Base-by-base conservation (phyloP, 2,888 invertebrate genomes). In the Plusia festucae region DNA sequence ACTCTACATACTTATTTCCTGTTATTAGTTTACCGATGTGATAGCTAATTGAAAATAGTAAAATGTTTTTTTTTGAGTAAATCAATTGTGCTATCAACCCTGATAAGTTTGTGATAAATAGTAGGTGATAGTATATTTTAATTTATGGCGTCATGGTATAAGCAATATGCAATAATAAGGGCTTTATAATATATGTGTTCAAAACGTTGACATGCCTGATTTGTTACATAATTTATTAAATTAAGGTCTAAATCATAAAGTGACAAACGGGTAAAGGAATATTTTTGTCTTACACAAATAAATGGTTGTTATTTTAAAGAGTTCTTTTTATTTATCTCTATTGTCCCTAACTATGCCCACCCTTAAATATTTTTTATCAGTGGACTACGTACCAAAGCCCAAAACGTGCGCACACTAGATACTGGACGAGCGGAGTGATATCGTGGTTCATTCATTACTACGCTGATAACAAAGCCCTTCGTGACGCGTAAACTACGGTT, bases 181-280 rank as follows among this genome's bases (percentile, higher is more conserved):
- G 68, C 55, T 68, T 71, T 46, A 49, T 49, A 30, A 49, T 49
- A 20, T 46, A 72, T 71, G 79, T 84, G 79, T 85, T 82, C 79
- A 85, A 71, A 65, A 70, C 65, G 67, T 61, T 66, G 55, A 55
- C 57, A 65, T 66, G 56, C 60, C 52, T 65, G 52, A 64, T 68
- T 74, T 79, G 70, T 73, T 80, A 83, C 60, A 78, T 79, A 76
- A 79, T 79, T 82, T 79, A 82, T 84, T 76, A 68, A 77, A 70
- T 78, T 72, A 84, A 84, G 78, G 75, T 78, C 79, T 80, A 82
- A 85, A 87, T 87, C 84, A 76, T 85, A 78, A 72, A 82, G 83
- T 82, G 84, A 82, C 73, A 70, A 82, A 88, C 83, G 90, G 91
- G 89, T 90, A 88, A 87, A 84, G 86, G 86, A 88, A 85, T 84